Percentiles rank a stretch among this genome's conserved stretches.
These are phyloP conservation scores for Setipinna tenuifilis DNA, from an alignment of 2,797 vertebrate species.

Conservation along the genomic window DNA sequence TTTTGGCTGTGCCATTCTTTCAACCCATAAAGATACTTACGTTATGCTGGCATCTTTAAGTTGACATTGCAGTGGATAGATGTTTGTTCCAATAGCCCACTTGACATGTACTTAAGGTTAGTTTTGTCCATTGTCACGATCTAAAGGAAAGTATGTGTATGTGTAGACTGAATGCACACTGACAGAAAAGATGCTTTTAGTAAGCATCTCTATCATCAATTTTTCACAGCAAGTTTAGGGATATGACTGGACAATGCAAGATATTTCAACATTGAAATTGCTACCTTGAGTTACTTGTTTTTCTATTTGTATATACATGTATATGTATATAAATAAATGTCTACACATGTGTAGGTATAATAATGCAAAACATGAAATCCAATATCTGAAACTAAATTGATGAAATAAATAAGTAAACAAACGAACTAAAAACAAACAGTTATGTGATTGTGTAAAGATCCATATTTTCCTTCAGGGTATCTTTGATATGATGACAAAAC, in stretches of 20 bases:
- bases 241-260: background rate
- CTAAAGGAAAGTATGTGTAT: background rate
- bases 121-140: background rate
- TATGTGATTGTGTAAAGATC: background rate
- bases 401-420: background rate
- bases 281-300: background rate
- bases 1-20: background rate
- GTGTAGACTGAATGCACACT: background rate
- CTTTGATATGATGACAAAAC: background rate
- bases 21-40: background rate
- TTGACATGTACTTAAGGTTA: background rate
- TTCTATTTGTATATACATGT: constrained; percentile 18
- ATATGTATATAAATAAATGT: constrained; percentile 23
- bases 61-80: background rate
- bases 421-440: background rate
- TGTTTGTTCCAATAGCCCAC: background rate
- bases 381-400: constrained; percentile 1
- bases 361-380: background rate
- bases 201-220: background rate
- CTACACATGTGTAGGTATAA: constrained; percentile 16
- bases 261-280: background rate
- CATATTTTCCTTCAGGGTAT: background rate
- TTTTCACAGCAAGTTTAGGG: background rate
- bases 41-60: background rate
- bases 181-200: background rate